These are phyloP conservation scores for Gnathonemus longibarbis DNA, from an alignment of 2,113 vertebrate species.

Conservation along the genomic window DNA sequence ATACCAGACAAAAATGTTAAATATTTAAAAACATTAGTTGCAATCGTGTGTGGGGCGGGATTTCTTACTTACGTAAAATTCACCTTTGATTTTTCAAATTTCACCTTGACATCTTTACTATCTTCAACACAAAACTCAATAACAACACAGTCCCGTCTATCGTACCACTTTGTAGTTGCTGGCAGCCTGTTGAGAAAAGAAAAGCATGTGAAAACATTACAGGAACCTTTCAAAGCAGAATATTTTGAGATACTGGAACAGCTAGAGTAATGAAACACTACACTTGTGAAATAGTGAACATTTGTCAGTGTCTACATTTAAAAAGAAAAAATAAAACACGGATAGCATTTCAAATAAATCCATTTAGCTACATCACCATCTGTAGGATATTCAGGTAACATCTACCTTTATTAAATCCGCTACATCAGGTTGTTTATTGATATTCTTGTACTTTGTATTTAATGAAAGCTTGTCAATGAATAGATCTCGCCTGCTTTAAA, in stretches of 20 bases:
- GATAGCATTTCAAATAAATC: not conserved
- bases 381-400: not conserved
- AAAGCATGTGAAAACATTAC: not conserved
- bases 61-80: slow-evolving; percentile 72
- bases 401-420: not conserved
- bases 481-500: not conserved
- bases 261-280: not conserved
- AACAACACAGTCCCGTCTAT: slow-evolving; percentile 89
- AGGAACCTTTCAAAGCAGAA: not conserved
- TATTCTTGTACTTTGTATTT: not conserved
- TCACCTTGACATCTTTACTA: slow-evolving; percentile 87
- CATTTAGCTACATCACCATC: not conserved
- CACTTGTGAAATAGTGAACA: not conserved
- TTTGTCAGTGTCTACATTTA: not conserved
- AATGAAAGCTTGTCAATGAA: not conserved
- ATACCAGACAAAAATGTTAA: not conserved
- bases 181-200: slow-evolving; percentile 68
- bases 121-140: slow-evolving; percentile 95
- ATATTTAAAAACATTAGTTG: not conserved
- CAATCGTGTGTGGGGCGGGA: not conserved
- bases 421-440: not conserved
- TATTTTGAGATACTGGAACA: not conserved
- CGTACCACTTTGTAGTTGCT: slow-evolving; percentile 96
- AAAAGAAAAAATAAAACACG: not conserved
- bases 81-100: slow-evolving; percentile 84